Base-by-base conservation (phyloP, 2,888 invertebrate species). In the Opisthograptis luteolata region DNA sequence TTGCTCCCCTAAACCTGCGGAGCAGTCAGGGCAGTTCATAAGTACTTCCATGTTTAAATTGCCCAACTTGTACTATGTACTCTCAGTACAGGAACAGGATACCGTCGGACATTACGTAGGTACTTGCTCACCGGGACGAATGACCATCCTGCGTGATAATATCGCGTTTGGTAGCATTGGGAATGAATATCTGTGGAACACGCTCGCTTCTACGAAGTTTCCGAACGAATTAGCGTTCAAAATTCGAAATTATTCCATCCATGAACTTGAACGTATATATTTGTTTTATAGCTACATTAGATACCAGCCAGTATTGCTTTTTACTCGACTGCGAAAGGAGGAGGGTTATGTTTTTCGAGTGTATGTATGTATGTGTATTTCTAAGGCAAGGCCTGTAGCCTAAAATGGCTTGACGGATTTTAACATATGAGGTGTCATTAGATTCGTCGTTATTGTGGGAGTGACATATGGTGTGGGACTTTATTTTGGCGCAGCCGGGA, bases 1-100 rank as follows among this genome's bases (percentile, higher is more conserved):
- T 84, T 90, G 89, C 85, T 89, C 89, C 89, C 89, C 89, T 87
- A 90, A 90, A 90, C 84, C 84, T 84, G 87, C 67, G 74, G 81
- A 87, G 86, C 71, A 84, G 87, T 87, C 87, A 71, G 87, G 87
- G 84, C 88, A 79, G 86, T 87, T 85, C 79, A 77, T 79, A 81
- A 84, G 87, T 87, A 87, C 85, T 79, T 75, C 79, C 80, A 81
- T 86, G 88, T 87, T 88, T 87, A 88, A 90, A 90, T 89, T 90
- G 85, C 84, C 86, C 82, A 82, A 80, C 71, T 79, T 72, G 83
- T 82, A n/a, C n/a, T n/a, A 84, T 84, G 87, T 87, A 84, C 84
- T 81, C 84, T 86, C 82, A 17, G 86, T 88, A 87, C 87, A 87
- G 87, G 87, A 87, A 87, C 87, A 87, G 87, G 87, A 87, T 79